Conservation (phyloP, 2,113 vertebrate genomes). For the Forbesichthys agassizii region DNA sequence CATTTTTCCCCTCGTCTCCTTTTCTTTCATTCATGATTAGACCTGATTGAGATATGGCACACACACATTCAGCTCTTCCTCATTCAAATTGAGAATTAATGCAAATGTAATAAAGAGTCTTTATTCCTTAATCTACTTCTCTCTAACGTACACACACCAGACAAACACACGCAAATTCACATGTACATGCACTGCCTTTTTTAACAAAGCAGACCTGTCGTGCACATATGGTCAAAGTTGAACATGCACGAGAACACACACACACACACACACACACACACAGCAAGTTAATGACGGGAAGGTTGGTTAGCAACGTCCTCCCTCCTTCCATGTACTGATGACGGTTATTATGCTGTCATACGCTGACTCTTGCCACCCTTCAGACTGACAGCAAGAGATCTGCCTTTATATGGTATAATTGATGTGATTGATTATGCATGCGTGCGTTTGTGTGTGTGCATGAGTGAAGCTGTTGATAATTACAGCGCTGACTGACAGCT, state of each 20-base stretch:
- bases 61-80: not conserved
- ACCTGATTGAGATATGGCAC: not conserved
- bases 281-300: slow-evolving; percentile 55
- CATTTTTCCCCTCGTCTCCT: no score
- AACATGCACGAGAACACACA: slow-evolving; percentile 1
- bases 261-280: slow-evolving; percentile 8
- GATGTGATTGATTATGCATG: slow-evolving; percentile 47
- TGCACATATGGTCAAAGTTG: slow-evolving; percentile 3
- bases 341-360: slow-evolving; percentile 70
- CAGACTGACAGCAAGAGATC: slow-evolving; percentile 55
- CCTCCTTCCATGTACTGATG: slow-evolving; percentile 60
- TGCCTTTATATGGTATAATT: slow-evolving; percentile 57
- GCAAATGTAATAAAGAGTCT: not conserved
- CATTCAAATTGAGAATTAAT: not conserved
- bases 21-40: not conserved
- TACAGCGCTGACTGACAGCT: slow-evolving; percentile 65
- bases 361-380: slow-evolving; percentile 54
- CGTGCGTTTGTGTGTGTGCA: slow-evolving; percentile 24
- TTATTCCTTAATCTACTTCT: not conserved
- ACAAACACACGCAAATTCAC: not conserved
- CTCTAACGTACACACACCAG: not conserved
- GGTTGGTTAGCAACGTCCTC: slow-evolving; percentile 54
- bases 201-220: not conserved
- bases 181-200: not conserved
- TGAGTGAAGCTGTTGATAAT: slow-evolving; percentile 60